Evolutionary conservation across 2,113 vertebrate species (phyloP).

Genomic region (Elephas maximus): DNA sequence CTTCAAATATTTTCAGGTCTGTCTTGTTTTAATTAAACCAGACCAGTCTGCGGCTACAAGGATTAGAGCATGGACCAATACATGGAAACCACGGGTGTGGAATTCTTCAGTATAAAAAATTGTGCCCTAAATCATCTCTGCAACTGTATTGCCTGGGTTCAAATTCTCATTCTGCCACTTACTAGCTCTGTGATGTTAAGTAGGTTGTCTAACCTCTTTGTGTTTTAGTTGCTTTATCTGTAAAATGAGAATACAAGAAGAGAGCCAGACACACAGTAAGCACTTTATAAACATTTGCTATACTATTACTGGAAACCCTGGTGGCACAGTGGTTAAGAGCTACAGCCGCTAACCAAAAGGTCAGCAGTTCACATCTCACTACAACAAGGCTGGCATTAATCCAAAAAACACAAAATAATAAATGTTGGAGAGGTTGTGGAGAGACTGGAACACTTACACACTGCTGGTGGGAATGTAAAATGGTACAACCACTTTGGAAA

Average conservation of each 20-base stretch:
- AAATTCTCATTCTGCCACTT: not conserved
- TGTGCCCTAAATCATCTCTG: not conserved
- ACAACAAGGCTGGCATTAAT: too few relatives aligned
- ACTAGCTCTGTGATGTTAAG: not conserved
- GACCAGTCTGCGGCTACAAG: not conserved
- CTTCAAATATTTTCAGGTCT: constrained; percentile 9
- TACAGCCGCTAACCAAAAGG: too few relatives aligned
- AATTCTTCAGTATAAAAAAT: not conserved
- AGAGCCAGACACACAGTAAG: not conserved
- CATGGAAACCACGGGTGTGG: not conserved
- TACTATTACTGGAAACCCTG: not conserved
- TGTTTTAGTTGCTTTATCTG: not conserved
- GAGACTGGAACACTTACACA: too few relatives aligned
- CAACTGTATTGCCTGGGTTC: not conserved
- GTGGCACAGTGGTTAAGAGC: too few relatives aligned
- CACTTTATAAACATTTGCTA: not conserved
- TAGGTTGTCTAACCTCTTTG: not conserved
- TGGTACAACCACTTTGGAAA: too few relatives aligned
- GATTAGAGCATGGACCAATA: not conserved
- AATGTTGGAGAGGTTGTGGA: too few relatives aligned
- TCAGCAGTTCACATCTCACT: too few relatives aligned
- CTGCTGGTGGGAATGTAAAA: too few relatives aligned
- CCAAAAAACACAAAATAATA: too few relatives aligned
- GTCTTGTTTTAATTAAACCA: not conserved
- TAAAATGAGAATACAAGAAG: not conserved